Evolutionary conservation across 2,113 vertebrate genomes (phyloP).

Genomic region (Dipodomys merriami): DNA sequence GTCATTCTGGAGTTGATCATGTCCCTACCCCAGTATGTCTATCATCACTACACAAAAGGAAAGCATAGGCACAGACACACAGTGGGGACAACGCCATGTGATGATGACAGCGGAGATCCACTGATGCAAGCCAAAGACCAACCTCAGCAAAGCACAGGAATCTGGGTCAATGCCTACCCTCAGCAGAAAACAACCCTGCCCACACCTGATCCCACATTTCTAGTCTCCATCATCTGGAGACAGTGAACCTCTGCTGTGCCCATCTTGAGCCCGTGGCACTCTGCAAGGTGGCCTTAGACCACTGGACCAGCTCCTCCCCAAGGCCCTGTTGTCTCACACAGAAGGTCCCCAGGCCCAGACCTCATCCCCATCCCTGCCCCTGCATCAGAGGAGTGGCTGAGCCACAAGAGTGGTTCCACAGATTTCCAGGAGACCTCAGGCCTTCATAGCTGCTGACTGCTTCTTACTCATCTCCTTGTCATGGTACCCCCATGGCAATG

Average conservation of each 20-base stretch:
- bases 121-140: background rate
- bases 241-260: too few species aligned
- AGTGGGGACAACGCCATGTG: background rate
- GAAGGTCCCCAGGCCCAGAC: background rate
- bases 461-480: background rate
- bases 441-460: too few species aligned
- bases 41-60: background rate
- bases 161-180: background rate
- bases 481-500: background rate
- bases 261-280: background rate
- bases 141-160: background rate
- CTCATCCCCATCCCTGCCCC: too few species aligned
- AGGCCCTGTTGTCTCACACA: background rate
- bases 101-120: background rate
- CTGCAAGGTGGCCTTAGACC: too few species aligned
- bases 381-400: too few species aligned
- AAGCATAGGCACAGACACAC: background rate
- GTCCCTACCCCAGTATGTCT: background rate
- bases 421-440: too few species aligned
- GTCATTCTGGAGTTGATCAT: background rate
- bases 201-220: background rate
- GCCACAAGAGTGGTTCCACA: background rate
- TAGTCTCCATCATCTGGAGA: background rate
- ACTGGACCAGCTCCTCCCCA: background rate
- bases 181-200: background rate